These are phyloP conservation scores for Luidia sarsii DNA, from an alignment of 53 echinoderm and acorn worm genomes.

Conservation along the genomic window DNA sequence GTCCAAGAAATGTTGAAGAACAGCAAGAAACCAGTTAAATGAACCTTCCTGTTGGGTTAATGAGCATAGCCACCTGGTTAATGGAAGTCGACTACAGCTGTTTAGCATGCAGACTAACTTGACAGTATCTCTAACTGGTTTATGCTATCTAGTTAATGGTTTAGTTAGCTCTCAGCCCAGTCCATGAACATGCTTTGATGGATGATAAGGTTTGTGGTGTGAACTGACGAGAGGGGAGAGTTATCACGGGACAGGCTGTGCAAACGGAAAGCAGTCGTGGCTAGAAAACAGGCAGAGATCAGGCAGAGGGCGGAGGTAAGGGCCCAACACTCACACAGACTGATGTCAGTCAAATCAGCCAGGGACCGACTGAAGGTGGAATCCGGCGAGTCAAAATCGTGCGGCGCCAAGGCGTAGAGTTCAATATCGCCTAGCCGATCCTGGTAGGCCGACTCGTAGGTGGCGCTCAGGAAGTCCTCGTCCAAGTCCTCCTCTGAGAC, in stretches of 20 bases:
- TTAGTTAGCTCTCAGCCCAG: constrained; percentile 22
- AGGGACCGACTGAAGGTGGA: constrained; percentile 87
- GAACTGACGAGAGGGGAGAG: constrained; percentile 15
- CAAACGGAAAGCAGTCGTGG: constrained; percentile 11
- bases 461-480: constrained; percentile 79
- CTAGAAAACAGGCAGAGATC: constrained; percentile 22
- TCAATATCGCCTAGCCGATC: constrained; percentile 88
- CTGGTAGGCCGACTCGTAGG: constrained; percentile 76
- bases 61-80: constrained; percentile 32
- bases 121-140: neutral
- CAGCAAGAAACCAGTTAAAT: constrained; percentile 20
- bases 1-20: constrained; percentile 5
- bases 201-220: neutral
- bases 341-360: constrained; percentile 89
- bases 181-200: constrained; percentile 9
- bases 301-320: constrained; percentile 43
- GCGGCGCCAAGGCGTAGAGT: constrained; percentile 89
- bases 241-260: constrained; percentile 25
- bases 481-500: constrained; percentile 58
- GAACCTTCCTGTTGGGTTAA: constrained; percentile 21
- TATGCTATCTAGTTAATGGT: constrained; percentile 30
- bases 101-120: constrained; percentile 34
- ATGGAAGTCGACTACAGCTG: constrained; percentile 25
- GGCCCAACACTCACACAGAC: constrained; percentile 87
- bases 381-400: constrained; percentile 91